Conservation (phyloP, 1,140 invertebrate genomes). For the Aphelenchoides fujianensis region DNA sequence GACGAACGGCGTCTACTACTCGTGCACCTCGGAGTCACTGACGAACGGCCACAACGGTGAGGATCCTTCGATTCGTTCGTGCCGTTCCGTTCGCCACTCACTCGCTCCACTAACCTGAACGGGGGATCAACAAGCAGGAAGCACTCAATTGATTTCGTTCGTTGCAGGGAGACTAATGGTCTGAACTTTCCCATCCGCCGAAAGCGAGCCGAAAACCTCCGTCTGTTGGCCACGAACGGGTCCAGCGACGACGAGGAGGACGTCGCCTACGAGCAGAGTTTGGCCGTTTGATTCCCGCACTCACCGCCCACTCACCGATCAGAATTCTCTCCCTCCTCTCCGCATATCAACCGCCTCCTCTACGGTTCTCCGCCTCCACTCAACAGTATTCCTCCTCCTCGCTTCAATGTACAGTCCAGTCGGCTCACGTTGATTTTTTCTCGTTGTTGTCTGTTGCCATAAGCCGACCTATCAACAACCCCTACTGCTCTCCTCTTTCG, state of each 20-base stretch:
- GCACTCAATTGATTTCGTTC: background rate
- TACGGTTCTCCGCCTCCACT: too few species aligned
- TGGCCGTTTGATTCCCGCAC: background rate
- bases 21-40: background rate
- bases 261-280: background rate
- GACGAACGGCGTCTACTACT: background rate
- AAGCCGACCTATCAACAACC: too few species aligned
- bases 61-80: too few species aligned
- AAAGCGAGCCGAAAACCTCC: background rate
- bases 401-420: too few species aligned
- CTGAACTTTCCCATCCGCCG: background rate
- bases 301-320: too few species aligned
- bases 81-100: too few species aligned
- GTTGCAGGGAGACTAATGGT: background rate
- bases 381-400: too few species aligned
- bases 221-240: background rate
- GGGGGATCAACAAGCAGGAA: background rate
- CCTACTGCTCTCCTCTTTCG: too few species aligned
- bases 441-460: too few species aligned
- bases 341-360: too few species aligned
- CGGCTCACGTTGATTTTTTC: too few species aligned
- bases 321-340: too few species aligned
- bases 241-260: background rate
- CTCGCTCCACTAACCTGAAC: background rate
- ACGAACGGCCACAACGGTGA: background rate